These are phyloP conservation scores for Micoletzkya japonica DNA, from an alignment of 2,888 invertebrate species.

Conservation along the genomic window DNA sequence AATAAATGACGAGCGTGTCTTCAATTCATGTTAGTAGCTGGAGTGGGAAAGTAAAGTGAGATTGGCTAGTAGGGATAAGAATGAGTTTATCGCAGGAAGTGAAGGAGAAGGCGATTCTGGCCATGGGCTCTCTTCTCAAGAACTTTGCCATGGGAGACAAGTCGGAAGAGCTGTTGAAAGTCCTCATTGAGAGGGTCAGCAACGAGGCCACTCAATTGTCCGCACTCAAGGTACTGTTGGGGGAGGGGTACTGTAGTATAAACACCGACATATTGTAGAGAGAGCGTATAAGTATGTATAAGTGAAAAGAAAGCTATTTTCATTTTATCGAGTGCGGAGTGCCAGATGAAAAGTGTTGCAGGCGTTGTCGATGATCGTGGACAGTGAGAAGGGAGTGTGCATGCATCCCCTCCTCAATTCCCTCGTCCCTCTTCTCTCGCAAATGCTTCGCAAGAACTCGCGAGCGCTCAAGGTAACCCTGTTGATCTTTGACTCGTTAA, in stretches of 20 bases:
- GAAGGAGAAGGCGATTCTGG: conserved; percentile 94
- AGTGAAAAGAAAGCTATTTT: neutral
- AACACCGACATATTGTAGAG: neutral
- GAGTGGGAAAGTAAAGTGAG: neutral
- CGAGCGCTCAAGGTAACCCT: conserved; percentile 77
- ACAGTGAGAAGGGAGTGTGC: conserved; percentile 70
- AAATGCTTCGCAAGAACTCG: conserved; percentile 93
- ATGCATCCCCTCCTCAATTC: conserved; percentile 73
- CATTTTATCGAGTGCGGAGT: neutral
- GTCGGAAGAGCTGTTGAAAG: conserved; percentile 4
- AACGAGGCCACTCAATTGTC: conserved; percentile 96
- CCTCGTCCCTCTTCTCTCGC: conserved; percentile 86
- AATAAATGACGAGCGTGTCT: neutral
- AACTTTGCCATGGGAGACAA: conserved; percentile 23
- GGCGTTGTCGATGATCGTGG: conserved; percentile 20
- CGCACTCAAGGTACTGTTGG: conserved; percentile 67
- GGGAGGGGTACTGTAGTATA: neutral
- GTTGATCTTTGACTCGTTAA: neutral
- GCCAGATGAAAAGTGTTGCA: neutral
- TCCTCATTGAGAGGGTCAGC: conserved; percentile 71
- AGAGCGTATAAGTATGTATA: neutral
- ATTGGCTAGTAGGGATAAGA: neutral
- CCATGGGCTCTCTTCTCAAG: conserved; percentile 75
- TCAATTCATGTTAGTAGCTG: no score
- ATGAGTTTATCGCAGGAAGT: conserved; percentile 73